These are phyloP conservation scores for Sebastes hubbsi DNA, from an alignment of 2,797 vertebrate species.

Conservation along the genomic window DNA sequence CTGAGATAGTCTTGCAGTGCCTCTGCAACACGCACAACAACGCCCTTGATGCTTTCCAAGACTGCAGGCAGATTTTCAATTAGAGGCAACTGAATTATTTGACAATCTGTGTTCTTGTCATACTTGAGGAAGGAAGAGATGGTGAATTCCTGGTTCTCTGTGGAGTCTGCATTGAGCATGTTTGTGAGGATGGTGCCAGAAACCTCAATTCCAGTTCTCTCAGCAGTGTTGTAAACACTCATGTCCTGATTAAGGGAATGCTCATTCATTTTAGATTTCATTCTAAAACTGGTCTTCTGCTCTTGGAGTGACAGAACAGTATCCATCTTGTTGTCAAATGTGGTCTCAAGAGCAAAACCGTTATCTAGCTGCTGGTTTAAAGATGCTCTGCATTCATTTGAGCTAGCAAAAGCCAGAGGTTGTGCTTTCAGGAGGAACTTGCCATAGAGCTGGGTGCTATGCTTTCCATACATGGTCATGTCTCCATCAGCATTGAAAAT, in stretches of 20 bases:
- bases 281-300: constrained; percentile 74
- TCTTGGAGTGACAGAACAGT: constrained; percentile 42
- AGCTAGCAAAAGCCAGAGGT: constrained; percentile 86
- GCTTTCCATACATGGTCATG: constrained; percentile 84
- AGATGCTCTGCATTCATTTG: constrained; percentile 89
- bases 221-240: constrained; percentile 86
- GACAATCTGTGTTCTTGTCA: constrained; percentile 91
- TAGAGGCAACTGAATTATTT: constrained; percentile 84
- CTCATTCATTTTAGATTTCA: constrained; percentile 89
- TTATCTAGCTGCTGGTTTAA: constrained; percentile 77
- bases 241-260: constrained; percentile 87
- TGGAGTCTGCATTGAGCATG: constrained; percentile 70
- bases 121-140: constrained; percentile 90
- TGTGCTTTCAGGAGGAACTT: constrained; percentile 89
- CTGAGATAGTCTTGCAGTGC: constrained; percentile 81
- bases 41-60: constrained; percentile 82
- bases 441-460: constrained; percentile 89
- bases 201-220: constrained; percentile 86
- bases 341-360: constrained; percentile 66
- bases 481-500: constrained; percentile 88
- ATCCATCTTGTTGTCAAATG: constrained; percentile 51
- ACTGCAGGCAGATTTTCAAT: constrained; percentile 81
- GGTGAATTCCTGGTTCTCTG: constrained; percentile 86
- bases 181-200: constrained; percentile 83
- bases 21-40: constrained; percentile 78